Percentiles rank a stretch among this genome's conserved stretches.
phyloP scores from a whole-genome alignment of 2,113 vertebrate genomes.

The Sminthopsis crassicaudata region DNA sequence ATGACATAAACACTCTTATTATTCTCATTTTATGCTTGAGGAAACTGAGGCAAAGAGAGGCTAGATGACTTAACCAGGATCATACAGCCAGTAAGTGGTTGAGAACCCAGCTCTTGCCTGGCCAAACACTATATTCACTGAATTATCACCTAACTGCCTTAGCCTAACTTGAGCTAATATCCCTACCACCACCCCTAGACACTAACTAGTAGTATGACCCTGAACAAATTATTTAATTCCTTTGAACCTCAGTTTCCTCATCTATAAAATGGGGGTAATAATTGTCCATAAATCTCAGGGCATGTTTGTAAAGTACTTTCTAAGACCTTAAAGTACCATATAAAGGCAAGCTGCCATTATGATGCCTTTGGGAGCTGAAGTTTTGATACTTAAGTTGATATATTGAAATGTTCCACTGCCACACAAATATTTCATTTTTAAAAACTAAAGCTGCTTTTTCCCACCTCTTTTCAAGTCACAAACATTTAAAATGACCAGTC shows the following conservation, averaged over 20 bases:
- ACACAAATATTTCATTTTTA: conserved; percentile 1
- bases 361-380: not conserved
- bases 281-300: not conserved
- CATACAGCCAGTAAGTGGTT: not conserved
- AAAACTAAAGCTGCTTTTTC: conserved; percentile 16
- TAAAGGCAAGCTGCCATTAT: not conserved
- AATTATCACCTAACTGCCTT: no score
- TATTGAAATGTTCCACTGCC: not conserved
- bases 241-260: not conserved
- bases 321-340: not conserved
- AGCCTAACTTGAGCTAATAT: not conserved
- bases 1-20: not conserved
- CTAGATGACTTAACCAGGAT: not conserved
- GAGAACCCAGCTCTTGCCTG: not conserved
- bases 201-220: not conserved
- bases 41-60: not conserved
- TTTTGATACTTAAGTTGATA: not conserved
- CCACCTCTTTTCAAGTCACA: not conserved
- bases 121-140: not conserved
- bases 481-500: not conserved
- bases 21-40: not conserved
- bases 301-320: not conserved
- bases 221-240: not conserved
- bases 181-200: not conserved
- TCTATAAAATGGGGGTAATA: not conserved